Evolutionary conservation across 1,140 invertebrate species (phyloP), one percentile per base, ranked within the genome.

Genomic region (Potamilus streckersoni): DNA sequence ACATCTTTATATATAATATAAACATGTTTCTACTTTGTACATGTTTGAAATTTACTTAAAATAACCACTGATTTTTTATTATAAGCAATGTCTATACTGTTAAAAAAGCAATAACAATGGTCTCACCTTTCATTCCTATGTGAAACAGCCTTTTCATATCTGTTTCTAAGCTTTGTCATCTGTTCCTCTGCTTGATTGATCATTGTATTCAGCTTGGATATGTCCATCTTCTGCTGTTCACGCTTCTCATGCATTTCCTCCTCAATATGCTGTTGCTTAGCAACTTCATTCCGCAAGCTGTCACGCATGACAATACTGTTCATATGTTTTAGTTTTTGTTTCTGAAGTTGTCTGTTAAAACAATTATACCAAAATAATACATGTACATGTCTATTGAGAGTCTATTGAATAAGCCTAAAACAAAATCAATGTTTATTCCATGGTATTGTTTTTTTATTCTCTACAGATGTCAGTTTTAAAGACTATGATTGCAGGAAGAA

Each of bases 221-320:
- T 89, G 77, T 90, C 88, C 86, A 90, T 87, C 80, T 86, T 89
- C 76, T 90, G 89, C 74, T 90, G 89, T 69, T 90, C 87, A 62
- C 85, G 71, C 70, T 84, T 86, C 57, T 89, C 88, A 69, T 84
- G 82, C 83, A 89, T 85, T 62, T 89, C 88, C 57, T 86, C 86
- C 58, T 88, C 84, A 70, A 89, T 81, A 31, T 80, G 79, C 67
- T 84, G 84, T 79, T 90, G 89, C 73, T 90, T 90, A 63, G 86
- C 85, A 71, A 89, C 79, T 78, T 90, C 89, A 76, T 89, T 89
- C 17, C 87, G 80, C 55, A 90, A 79, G 38, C 86, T 83, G 76
- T 90, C 89, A 67, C 89, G 76, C 70, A 88, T 82, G 1, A 89
- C 85, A 69, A 90, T 88, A 66, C 83, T 85, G 72, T 86, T 88